Percentiles rank a stretch among this genome's conserved stretches.
Evolutionary conservation across 1,140 invertebrate species (phyloP).

Genomic region (Monochamus saltuarius): DNA sequence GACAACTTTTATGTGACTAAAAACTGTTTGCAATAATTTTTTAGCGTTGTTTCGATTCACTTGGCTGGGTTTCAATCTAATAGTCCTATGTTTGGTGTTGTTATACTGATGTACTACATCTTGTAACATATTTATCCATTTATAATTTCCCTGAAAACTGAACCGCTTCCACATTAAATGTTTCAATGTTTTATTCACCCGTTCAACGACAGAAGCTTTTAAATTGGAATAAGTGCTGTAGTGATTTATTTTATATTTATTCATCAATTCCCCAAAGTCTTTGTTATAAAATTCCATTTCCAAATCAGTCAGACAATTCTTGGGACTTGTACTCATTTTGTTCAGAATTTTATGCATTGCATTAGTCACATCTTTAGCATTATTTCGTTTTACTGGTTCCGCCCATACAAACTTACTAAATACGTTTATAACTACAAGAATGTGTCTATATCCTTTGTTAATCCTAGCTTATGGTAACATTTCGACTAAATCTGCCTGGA

Average conservation of each 20-base stretch:
- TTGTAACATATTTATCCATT: conserved; percentile 49
- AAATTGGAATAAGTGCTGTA: conserved; percentile 51
- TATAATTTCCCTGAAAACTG: conserved; percentile 49
- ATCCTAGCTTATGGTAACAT: conserved; percentile 42
- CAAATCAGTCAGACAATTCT: conserved; percentile 52
- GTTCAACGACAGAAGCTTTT: conserved; percentile 54
- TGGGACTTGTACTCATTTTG: conserved; percentile 36
- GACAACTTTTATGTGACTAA: conserved; percentile 22
- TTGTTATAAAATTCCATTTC: conserved; percentile 52
- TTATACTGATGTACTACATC: conserved; percentile 52
- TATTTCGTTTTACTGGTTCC: conserved; percentile 54
- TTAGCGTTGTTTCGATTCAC: conserved; percentile 40
- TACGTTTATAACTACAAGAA: conserved; percentile 54
- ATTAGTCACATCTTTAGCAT: conserved; percentile 43
- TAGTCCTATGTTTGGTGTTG: conserved; percentile 51
- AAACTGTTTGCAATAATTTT: conserved; percentile 22
- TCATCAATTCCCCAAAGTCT: conserved; percentile 32
- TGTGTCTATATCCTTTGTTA: conserved; percentile 52
- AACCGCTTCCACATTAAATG: conserved; percentile 53
- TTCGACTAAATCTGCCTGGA: conserved; percentile 51
- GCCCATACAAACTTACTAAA: conserved; percentile 55
- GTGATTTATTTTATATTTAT: conserved; percentile 40
- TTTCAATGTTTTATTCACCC: conserved; percentile 55
- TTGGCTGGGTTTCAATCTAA: conserved; percentile 48
- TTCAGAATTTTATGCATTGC: conserved; percentile 37